Evolutionary conservation across 2,797 vertebrate species (phyloP).

Genomic region (Gobio occitaniae): DNA sequence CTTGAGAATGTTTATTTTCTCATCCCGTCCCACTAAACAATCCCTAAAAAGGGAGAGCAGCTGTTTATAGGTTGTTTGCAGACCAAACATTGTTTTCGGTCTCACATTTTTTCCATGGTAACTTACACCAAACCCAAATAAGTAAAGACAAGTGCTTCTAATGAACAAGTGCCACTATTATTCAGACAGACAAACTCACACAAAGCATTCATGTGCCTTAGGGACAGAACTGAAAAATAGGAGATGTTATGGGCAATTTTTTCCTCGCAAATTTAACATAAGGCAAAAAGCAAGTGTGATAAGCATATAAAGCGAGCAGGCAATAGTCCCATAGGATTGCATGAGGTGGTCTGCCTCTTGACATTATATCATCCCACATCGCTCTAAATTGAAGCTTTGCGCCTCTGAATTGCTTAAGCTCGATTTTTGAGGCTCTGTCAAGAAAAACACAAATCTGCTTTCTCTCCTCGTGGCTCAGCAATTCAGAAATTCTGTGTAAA

Average conservation of each 20-base stretch:
- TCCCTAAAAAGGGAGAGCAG: constrained; percentile 85
- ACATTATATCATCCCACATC: constrained; percentile 18
- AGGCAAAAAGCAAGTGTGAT: constrained; percentile 17
- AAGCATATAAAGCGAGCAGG: constrained; percentile 4
- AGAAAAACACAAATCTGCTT: constrained; percentile 60
- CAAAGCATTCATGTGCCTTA: constrained; percentile 17
- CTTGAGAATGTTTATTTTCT: constrained; percentile 85
- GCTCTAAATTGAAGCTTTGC: constrained; percentile 61
- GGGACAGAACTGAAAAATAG: not conserved
- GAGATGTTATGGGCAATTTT: not conserved
- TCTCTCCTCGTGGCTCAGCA: constrained; percentile 72
- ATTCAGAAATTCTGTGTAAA: constrained; percentile 81
- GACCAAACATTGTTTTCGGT: constrained; percentile 81
- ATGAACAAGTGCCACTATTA: constrained; percentile 65
- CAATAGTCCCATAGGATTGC: not conserved
- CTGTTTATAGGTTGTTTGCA: constrained; percentile 84
- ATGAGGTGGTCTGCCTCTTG: not conserved
- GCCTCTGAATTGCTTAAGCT: constrained; percentile 42
- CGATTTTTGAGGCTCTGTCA: constrained; percentile 69
- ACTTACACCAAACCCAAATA: constrained; percentile 60
- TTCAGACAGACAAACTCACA: constrained; percentile 36
- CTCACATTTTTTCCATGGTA: constrained; percentile 67
- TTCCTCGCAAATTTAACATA: not conserved
- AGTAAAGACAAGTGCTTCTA: constrained; percentile 71
- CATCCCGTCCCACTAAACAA: constrained; percentile 82